phyloP scores from a whole-genome alignment of 2,113 vertebrate genomes.

The Nestor notabilis region DNA sequence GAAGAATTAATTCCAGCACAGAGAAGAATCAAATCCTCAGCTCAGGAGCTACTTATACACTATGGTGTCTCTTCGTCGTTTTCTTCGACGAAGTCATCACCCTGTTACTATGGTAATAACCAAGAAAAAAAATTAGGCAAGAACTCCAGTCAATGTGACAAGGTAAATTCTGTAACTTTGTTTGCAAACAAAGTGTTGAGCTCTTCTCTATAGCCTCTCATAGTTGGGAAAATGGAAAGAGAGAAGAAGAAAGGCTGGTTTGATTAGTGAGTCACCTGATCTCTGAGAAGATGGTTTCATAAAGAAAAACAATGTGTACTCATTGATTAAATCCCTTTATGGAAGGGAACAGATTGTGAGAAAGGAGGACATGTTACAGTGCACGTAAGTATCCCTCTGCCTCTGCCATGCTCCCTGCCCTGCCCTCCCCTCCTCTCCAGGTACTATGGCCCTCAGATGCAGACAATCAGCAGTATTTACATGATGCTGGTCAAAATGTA shows the following conservation, averaged over 20 bases:
- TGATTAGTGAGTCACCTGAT: neutral
- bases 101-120: neutral
- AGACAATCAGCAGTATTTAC: neutral
- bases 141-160: neutral
- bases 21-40: conserved; percentile 42
- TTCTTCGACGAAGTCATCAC: conserved; percentile 29
- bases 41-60: neutral
- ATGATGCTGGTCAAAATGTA: neutral
- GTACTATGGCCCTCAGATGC: neutral
- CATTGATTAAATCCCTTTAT: neutral
- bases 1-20: conserved; percentile 34
- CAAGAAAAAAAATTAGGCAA: neutral
- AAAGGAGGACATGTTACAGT: neutral
- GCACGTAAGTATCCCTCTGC: neutral
- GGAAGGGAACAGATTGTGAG: neutral
- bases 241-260: neutral
- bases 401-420: neutral
- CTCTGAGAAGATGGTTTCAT: neutral
- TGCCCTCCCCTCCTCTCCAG: neutral
- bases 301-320: neutral
- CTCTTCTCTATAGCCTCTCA: neutral
- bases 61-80: neutral
- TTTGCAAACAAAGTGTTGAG: conserved; percentile 6
- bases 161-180: conserved; percentile 6
- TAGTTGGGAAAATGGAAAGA: neutral